These are phyloP conservation scores for Labia minor DNA, from an alignment of 2,888 invertebrate species.

Conservation along the genomic window DNA sequence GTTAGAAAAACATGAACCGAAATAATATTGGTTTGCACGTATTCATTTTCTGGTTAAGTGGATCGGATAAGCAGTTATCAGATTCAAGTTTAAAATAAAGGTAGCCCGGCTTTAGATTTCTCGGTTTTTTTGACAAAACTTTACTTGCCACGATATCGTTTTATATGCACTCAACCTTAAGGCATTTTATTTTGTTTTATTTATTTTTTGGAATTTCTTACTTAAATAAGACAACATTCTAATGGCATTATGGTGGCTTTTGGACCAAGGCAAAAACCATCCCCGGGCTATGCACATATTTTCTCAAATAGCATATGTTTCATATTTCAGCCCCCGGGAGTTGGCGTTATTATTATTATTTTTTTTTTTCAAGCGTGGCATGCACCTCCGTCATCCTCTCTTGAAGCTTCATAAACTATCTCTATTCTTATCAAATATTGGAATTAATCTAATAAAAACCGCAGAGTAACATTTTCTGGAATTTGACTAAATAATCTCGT, in stretches of 20 bases:
- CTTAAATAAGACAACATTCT: neutral
- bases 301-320: neutral
- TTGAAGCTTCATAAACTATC: neutral
- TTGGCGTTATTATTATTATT: neutral
- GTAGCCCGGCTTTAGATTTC: no score
- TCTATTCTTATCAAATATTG: neutral
- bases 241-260: neutral
- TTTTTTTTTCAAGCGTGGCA: neutral
- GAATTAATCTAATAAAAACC: neutral
- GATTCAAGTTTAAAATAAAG: neutral
- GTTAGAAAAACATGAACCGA: neutral
- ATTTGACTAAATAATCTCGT: no score
- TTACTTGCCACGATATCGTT: neutral
- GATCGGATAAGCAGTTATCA: slow-evolving; percentile 5
- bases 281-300: neutral
- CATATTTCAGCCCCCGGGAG: neutral
- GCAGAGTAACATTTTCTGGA: no score
- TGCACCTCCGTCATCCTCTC: neutral
- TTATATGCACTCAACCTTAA: neutral
- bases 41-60: slow-evolving; percentile 5
- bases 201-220: neutral
- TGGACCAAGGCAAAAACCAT: neutral
- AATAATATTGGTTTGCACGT: slow-evolving; percentile 3
- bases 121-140: neutral
- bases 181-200: neutral